Evolutionary conservation across 2,113 vertebrate species (phyloP), one percentile per base, ranked within the genome.

Genomic region (Heterocephalus glaber): DNA sequence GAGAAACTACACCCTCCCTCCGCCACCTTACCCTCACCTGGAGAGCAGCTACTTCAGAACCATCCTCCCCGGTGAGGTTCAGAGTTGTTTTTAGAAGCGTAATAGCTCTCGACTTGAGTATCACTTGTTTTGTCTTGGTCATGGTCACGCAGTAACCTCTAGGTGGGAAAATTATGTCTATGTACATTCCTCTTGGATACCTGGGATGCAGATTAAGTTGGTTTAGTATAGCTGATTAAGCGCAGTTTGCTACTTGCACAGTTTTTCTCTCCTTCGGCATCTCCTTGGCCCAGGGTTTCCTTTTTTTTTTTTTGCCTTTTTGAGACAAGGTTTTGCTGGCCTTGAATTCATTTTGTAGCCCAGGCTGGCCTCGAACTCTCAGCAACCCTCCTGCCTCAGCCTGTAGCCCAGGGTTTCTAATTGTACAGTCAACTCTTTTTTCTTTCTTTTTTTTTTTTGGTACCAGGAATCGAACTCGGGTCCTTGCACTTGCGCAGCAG

Each of bases 31-130:
- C 98, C 99, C 99, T 35, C 99, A 99, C 97, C 98, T 99, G 98
- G 99, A 99, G 97, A 99, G 99, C 99, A 99, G 99, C 98, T 99
- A 99, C 96, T 99, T 99, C 98, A 98, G 99, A 97, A 99, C 99
- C 98, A 99, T 99, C 97, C 98, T 99, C 97, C 99, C 99, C 98
- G 99, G 99, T 99, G 95, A 97, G 98, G 98, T 33, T 85, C 66
- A 22, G 0, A n/a, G 38, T 89, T 77, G 49, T 44, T 66, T 47
- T 76, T 56, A 30, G 82, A 13, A 11, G 52, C 47, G 66, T 58
- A 68, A 41, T 16, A 58, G 20, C 47, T 68, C n/a, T 74, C 60
- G 4, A 41, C 61, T 70, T 84, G 72, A 83, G 14, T 60, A 22
- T 52, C 11, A 33, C 19, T 63, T 44, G 80, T 66, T 79, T 49